phyloP scores from a whole-genome alignment of 1,140 invertebrate species.

The roundworm (Caenorhabditis elegans) region DNA sequence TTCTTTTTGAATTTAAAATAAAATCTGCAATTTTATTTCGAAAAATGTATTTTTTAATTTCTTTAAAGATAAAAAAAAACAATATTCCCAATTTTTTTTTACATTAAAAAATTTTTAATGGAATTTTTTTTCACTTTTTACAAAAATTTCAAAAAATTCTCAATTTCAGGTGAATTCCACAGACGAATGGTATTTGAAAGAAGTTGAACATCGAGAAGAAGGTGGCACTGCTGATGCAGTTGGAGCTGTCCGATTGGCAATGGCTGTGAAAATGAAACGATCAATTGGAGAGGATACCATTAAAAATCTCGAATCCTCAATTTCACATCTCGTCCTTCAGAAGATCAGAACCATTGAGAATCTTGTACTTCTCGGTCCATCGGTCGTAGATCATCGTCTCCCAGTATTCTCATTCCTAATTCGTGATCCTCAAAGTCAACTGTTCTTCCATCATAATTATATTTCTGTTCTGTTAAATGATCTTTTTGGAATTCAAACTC shows the following conservation, averaged over 20 bases:
- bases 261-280: constrained; percentile 83
- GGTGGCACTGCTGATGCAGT: constrained; percentile 82
- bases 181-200: constrained; percentile 71
- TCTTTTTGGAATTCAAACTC: constrained; percentile 85
- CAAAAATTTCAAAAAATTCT: constrained; percentile 30
- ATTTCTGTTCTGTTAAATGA: constrained; percentile 84
- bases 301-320: constrained; percentile 73
- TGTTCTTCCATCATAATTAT: constrained; percentile 86
- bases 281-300: constrained; percentile 77
- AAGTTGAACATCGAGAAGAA: constrained; percentile 77
- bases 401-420: constrained; percentile 85
- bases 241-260: constrained; percentile 80
- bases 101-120: too few species aligned
- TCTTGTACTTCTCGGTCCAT: constrained; percentile 79
- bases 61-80: too few species aligned
- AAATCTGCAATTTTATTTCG: too few species aligned
- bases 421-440: constrained; percentile 74
- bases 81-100: too few species aligned
- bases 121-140: too few species aligned
- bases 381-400: constrained; percentile 72
- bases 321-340: constrained; percentile 43
- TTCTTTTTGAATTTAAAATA: too few species aligned
- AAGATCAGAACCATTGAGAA: constrained; percentile 74
- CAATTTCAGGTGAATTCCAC: constrained; percentile 68
- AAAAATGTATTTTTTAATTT: too few species aligned